Evolutionary conservation across 2,888 invertebrate genomes (phyloP), one percentile per base, ranked within the genome.

Genomic region (Diaphora mendica): DNA sequence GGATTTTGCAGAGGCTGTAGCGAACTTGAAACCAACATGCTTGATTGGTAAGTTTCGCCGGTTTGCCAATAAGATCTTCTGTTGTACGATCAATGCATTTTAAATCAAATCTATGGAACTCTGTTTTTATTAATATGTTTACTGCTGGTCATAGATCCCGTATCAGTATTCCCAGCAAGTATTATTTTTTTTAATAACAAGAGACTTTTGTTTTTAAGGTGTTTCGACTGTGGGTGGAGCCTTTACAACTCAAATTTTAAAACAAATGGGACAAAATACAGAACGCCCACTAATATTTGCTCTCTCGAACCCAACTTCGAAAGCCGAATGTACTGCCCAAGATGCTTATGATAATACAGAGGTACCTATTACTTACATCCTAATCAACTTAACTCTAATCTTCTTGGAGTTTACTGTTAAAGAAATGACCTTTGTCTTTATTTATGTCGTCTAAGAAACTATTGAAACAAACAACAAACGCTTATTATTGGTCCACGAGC

Each of bases 241-340:
- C 0, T 99, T 99, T 91, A 99, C 98, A 0, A 97, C 97, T 23
- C 97, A 97, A 81, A 97, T 99, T 80, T 94, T 99, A 69, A 94
- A 96, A 85, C 96, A 97, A 83, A 99, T 99, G 99, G 98, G 97
- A 0, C 92, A 96, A 72, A 97, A 97, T 89, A 97, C 98, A 87
- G 97, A 98, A 11, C 96, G 97, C 76, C 99, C 99, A 2, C 96
- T 99, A 84, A 97, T 99, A 77, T 99, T 99, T 91, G 99, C 99
- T 17, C 96, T 99, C 70, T 99, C 99, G 83, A 99, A 99, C 95
- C 99, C 99, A 7, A 99, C 99, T 0, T 97, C 97, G 88, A 98
- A 98, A 95, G 99, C 99, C 0, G 99, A 99, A 92, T 99, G 99
- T 91, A 99, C 99, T 0, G 98, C 99, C 8, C 98, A 99, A 87